These are phyloP conservation scores for Xylocampa areola DNA, from an alignment of 2,888 invertebrate genomes.

Conservation along the genomic window DNA sequence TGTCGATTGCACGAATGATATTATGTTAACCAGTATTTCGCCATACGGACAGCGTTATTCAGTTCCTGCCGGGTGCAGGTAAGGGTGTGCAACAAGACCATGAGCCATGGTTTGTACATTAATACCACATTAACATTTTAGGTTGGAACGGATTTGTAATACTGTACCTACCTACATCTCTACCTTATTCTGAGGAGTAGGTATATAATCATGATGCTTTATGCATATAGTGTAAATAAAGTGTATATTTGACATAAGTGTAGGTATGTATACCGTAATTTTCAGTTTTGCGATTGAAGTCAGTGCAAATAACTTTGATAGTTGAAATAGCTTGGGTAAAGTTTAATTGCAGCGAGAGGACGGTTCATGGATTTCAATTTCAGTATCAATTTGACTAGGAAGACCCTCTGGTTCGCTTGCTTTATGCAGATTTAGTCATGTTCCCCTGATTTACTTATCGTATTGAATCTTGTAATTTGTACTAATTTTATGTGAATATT, in stretches of 20 bases:
- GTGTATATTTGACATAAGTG: conserved; percentile 1
- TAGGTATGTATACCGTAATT: conserved; percentile 19
- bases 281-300: conserved; percentile 19
- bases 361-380: conserved; percentile 54
- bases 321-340: conserved; percentile 54
- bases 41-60: too few species aligned
- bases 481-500: conserved; percentile 4
- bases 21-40: too few species aligned
- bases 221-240: not conserved
- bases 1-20: too few species aligned
- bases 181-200: too few species aligned
- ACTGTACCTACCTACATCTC: too few species aligned
- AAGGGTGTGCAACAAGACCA: too few species aligned
- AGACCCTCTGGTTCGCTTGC: conserved; percentile 13
- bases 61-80: too few species aligned
- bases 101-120: too few species aligned
- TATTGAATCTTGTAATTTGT: conserved; percentile 25
- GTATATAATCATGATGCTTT: too few species aligned
- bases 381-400: conserved; percentile 49
- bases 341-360: conserved; percentile 59
- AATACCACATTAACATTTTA: too few species aligned
- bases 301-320: conserved; percentile 47
- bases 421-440: conserved; percentile 23
- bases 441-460: conserved; percentile 18
- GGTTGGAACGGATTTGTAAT: too few species aligned